Conservation (phyloP, 2,888 invertebrate genomes). For the Eupithecia vulgata region DNA sequence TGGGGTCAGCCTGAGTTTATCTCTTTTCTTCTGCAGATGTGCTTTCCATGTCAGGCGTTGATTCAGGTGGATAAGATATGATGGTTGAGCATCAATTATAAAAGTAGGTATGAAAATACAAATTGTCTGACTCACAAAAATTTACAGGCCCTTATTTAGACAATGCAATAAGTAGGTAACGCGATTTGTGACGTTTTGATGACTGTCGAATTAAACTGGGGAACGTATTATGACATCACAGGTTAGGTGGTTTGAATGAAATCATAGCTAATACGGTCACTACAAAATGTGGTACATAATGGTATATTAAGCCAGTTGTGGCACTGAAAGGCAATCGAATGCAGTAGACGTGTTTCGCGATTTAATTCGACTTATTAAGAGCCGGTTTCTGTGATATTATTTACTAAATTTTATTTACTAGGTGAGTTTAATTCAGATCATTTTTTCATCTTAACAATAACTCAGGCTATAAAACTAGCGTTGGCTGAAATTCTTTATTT, state of each 20-base stretch:
- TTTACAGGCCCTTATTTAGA: background rate
- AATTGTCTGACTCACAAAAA: constrained; percentile 18
- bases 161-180: background rate
- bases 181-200: background rate
- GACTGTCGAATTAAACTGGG: background rate
- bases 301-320: constrained; percentile 13
- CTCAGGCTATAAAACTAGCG: too few relatives aligned
- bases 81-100: background rate
- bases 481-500: too few relatives aligned
- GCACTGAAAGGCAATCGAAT: constrained; percentile 1
- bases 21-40: too few relatives aligned
- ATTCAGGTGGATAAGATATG: too few relatives aligned
- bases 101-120: constrained; percentile 14
- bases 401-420: constrained; percentile 23
- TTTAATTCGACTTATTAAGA: constrained; percentile 4
- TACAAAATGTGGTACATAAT: constrained; percentile 4
- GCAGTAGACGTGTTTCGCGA: constrained; percentile 13
- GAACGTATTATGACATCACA: background rate
- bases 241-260: background rate
- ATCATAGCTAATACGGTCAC: background rate
- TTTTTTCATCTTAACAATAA: too few relatives aligned
- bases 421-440: constrained; percentile 21
- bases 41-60: too few relatives aligned
- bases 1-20: too few relatives aligned
- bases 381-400: constrained; percentile 45